phyloP scores from a whole-genome alignment of 2,888 invertebrate species.

The Stenodema calcarata region DNA sequence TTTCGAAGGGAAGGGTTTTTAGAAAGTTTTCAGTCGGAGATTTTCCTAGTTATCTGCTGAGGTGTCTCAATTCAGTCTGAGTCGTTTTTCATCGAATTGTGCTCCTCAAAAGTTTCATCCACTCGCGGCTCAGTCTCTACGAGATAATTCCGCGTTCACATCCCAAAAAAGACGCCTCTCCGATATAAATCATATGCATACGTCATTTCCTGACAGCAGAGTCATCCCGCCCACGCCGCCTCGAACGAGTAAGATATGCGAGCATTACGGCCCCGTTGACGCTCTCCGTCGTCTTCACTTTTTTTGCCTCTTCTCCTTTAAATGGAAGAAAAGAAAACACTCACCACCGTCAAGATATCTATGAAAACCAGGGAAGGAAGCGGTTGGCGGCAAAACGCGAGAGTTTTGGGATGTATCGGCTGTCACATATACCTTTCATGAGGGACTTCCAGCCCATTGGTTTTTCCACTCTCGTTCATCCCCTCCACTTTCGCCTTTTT shows the following conservation, averaged over 20 bases:
- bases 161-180: no score
- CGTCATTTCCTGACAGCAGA: background rate
- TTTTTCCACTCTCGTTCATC: conserved; percentile 45
- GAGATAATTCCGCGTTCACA: no score
- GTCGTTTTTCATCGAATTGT: no score
- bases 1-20: no score
- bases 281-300: background rate
- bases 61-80: no score
- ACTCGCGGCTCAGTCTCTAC: no score
- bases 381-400: background rate
- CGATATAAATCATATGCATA: background rate
- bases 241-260: background rate
- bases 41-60: no score
- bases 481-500: background rate
- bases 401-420: conserved; percentile 34
- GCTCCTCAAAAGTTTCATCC: no score
- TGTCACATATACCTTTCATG: conserved; percentile 49
- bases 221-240: background rate
- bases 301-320: background rate
- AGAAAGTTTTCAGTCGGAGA: no score
- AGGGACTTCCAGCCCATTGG: conserved; percentile 47
- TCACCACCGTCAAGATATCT: background rate
- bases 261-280: background rate
- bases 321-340: background rate
- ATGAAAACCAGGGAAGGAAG: background rate